A percentile compares a stretch with the other conserved stretches of the same genome.
Evolutionary conservation across 2,797 vertebrate species (phyloP).

Genomic region (Crocidura indochinensis): DNA sequence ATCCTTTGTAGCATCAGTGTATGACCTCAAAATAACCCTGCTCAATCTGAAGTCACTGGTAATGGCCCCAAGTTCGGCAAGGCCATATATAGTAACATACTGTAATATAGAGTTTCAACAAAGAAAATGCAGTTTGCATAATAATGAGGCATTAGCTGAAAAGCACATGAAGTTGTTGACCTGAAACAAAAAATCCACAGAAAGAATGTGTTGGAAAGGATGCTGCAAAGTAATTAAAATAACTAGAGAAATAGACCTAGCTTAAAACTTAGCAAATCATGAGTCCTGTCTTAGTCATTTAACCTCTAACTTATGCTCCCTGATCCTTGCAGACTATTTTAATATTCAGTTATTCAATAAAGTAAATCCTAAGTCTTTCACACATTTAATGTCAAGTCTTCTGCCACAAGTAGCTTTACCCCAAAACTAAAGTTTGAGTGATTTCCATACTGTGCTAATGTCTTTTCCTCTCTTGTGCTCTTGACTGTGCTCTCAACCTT

Average conservation of each 20-base stretch:
- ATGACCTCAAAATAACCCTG: constrained; percentile 84
- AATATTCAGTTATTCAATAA: constrained; percentile 78
- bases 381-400: constrained; percentile 65
- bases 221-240: constrained; percentile 85
- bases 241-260: constrained; percentile 76
- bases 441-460: constrained; percentile 58
- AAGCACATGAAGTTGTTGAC: constrained; percentile 84
- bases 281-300: constrained; percentile 83
- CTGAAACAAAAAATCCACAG: constrained; percentile 82
- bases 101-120: constrained; percentile 81
- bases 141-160: constrained; percentile 84
- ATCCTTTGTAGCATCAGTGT: constrained; percentile 80
- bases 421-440: not conserved
- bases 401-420: constrained; percentile 47
- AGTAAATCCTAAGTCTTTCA: constrained; percentile 64
- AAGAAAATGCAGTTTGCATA: constrained; percentile 86
- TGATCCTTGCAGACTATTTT: constrained; percentile 73
- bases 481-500: constrained; percentile 31
- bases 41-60: constrained; percentile 80
- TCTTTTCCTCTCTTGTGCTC: constrained; percentile 18
- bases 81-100: constrained; percentile 83
- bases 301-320: constrained; percentile 78
- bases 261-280: constrained; percentile 79
- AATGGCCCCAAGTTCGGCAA: constrained; percentile 82
- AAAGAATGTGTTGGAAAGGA: constrained; percentile 76